These are phyloP conservation scores for Sarcophaga bullata DNA, from an alignment of 1,140 invertebrate species.

Conservation along the genomic window DNA sequence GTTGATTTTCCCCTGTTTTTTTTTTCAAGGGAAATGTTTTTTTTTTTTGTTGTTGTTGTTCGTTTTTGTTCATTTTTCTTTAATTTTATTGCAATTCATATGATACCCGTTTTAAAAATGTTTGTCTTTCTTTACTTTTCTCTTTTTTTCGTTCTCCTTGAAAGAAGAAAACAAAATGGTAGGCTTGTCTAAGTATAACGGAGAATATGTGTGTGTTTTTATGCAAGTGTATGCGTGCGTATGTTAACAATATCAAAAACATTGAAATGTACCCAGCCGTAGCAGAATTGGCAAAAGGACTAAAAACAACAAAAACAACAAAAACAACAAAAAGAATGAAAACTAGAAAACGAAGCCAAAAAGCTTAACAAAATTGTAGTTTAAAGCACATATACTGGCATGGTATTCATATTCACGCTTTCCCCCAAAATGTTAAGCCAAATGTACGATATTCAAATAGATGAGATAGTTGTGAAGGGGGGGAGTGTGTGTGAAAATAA, in stretches of 20 bases:
- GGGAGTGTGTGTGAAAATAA: background rate
- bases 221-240: background rate
- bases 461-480: too few species aligned
- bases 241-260: conserved; percentile 7
- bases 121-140: background rate
- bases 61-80: too few species aligned
- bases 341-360: too few species aligned
- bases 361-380: too few species aligned
- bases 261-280: background rate
- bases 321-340: background rate
- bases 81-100: background rate
- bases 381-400: background rate
- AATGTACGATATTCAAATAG: too few species aligned
- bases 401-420: conserved; percentile 1
- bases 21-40: too few species aligned
- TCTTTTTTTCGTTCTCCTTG: too few species aligned
- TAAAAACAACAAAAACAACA: background rate
- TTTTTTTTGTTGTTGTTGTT: too few species aligned
- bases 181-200: too few species aligned
- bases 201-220: background rate
- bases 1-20: too few species aligned
- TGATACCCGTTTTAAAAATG: background rate
- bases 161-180: too few species aligned
- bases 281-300: background rate
- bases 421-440: too few species aligned